phyloP scores from a whole-genome alignment of 1,140 invertebrate genomes.

The Bombus sibiricus region DNA sequence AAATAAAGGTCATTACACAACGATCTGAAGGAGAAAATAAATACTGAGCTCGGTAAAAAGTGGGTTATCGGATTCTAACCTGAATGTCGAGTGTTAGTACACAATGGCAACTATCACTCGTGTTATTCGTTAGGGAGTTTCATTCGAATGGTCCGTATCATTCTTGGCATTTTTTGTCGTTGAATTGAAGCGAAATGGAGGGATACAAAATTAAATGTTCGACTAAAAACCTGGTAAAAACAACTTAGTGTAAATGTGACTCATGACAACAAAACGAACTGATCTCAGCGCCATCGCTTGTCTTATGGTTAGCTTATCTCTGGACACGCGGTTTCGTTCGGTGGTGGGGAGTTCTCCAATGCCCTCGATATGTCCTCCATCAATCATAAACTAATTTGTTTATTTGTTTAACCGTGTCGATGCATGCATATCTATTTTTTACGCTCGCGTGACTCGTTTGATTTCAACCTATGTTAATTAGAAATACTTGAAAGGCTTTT shows the following conservation, averaged over 20 bases:
- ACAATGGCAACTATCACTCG: conserved; percentile 34
- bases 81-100: conserved; percentile 58
- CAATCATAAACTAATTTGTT: conserved; percentile 32
- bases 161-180: conserved; percentile 44
- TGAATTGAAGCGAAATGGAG: conserved; percentile 6
- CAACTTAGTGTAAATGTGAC: conserved; percentile 70
- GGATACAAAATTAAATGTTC: conserved; percentile 52
- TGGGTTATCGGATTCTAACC: conserved; percentile 76
- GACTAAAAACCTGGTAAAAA: conserved; percentile 68
- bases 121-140: conserved; percentile 20
- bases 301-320: conserved; percentile 19
- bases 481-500: too few relatives aligned
- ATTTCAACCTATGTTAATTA: neutral
- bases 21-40: neutral
- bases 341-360: conserved; percentile 13
- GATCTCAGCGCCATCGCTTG: conserved; percentile 52
- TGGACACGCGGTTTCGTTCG: conserved; percentile 40
- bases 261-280: conserved; percentile 74
- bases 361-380: conserved; percentile 13
- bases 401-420: conserved; percentile 3
- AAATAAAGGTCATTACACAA: neutral
- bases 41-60: conserved; percentile 54
- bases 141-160: conserved; percentile 12
- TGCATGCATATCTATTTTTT: neutral
- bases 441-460: neutral